Base-by-base conservation (phyloP, 2,888 invertebrate species). In the Caenorhabditis angaria region DNA sequence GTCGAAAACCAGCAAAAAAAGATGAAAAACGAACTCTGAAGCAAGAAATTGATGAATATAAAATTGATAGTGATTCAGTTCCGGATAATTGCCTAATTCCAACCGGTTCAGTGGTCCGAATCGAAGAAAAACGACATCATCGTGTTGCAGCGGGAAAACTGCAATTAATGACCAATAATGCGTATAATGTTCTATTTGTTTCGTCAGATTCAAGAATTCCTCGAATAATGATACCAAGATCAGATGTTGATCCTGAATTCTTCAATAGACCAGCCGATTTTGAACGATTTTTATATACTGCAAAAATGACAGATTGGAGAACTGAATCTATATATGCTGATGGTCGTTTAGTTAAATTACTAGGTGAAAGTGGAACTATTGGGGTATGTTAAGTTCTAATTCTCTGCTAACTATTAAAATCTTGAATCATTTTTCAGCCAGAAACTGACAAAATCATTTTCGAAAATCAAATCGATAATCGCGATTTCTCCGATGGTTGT, bases 381-480 rank as follows among this genome's bases (percentile, higher is more conserved):
- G 91, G 92, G 67, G 73, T 72, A 32, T 5, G 28, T 22, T 51
- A n/a, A n/a, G n/a, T n/a, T n/a, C n/a, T n/a, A n/a, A n/a, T n/a
- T n/a, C n/a, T n/a, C n/a, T n/a, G n/a, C n/a, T n/a, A n/a, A n/a
- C n/a, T n/a, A 41, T 60, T 50, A 4, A n/a, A 29, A 25, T 10
- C 12, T 28, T 28, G 32, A 55, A 55, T 35, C n/a, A 18, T 2
- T 29, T n/a, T 64, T 57, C 27, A 70, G 70, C 91, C 92, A 0
- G 94, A 96, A 89, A 92, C 93, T 0, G 90, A 90, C 83, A 93
- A 93, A 8, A 92, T 96, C 84, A 90, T 97, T 61, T 90, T 92
- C 41, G 93, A 94, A 88, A 92, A 93, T 88, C 91, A 91, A 80
- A 90, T 96, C 61, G 92, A 94, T 88, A 88, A 91, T 35, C 90